Evolutionary conservation across 1,140 invertebrate species (phyloP), one percentile per base, ranked within the genome.

Genomic region (Dreissena rostriformis): DNA sequence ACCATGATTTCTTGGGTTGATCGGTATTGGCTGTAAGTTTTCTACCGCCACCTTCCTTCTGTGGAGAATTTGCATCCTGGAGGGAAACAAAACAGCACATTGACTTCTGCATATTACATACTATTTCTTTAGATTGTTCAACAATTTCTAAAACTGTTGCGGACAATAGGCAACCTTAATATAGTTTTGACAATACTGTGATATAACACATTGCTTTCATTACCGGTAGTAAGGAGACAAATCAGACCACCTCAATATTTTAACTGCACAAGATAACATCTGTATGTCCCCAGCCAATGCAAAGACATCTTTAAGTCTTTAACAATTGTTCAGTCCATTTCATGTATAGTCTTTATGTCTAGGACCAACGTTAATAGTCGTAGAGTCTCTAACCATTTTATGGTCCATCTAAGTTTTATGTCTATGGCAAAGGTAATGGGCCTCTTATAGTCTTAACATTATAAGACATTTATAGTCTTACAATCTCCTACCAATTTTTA

Each of bases 1-100:
- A 92, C 61, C 88, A 87, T 51, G 91, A 89, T 74, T 90, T 91
- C 81, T 92, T 91, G 15, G 86, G 82, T 66, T 80, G 78, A 49
- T 80, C 82, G 53, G 90, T 86, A 79, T 90, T 90, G 65, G 86
- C 81, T 26, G 78, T 73, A 68, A 91, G 84, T 72, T 90, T 86
- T 61, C 89, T 83, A 61, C 86, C 86, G 65, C 87, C 87, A 24
- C 85, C 86, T 55, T 85, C 82, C 73, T 85, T 85, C 7, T 73
- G 81, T 80, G 87, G 87, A 63, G 86, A 88, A 71, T 88, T 86
- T 61, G 89, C 76, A 70, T 91, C 91, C 91, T 91, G 81, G 39
- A 39, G n/a, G n/a, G 39, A 39, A 39, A 39, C 39, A 39, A 39
- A 39, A 39, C 8, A 39, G 2, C 39, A 39, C 39, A 39, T 5